These are phyloP conservation scores for Tauraco hartlaubi DNA, from an alignment of 2,797 vertebrate species.

Conservation along the genomic window DNA sequence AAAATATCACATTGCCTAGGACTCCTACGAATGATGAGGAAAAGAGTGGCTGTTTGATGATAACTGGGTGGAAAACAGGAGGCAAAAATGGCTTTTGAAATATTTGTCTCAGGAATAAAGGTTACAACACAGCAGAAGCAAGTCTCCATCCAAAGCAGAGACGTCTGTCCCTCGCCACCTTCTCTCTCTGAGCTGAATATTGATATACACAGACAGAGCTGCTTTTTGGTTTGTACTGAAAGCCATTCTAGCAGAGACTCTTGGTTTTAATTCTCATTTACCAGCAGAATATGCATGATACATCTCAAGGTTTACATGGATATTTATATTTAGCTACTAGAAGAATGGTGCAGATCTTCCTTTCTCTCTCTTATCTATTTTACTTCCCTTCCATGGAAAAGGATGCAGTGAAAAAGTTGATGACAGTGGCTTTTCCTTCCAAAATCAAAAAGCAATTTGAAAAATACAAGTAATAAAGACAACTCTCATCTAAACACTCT, in stretches of 20 bases:
- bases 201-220: background rate
- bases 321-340: background rate
- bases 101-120: background rate
- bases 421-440: background rate
- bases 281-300: background rate
- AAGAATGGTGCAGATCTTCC: background rate
- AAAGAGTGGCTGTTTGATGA: background rate
- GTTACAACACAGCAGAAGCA: background rate
- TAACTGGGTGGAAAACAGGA: background rate
- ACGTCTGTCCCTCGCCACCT: background rate
- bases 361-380: background rate
- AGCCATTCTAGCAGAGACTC: background rate
- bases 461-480: background rate
- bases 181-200: background rate
- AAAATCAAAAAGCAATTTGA: background rate
- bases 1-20: background rate
- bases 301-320: background rate
- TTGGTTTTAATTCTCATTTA: background rate
- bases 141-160: background rate
- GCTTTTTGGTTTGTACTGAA: background rate
- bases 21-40: background rate
- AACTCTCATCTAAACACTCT: background rate
- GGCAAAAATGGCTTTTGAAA: background rate
- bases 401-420: background rate
- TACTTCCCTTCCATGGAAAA: background rate